phyloP scores from a whole-genome alignment of 2,888 invertebrate genomes.

The Volucella inflata region DNA sequence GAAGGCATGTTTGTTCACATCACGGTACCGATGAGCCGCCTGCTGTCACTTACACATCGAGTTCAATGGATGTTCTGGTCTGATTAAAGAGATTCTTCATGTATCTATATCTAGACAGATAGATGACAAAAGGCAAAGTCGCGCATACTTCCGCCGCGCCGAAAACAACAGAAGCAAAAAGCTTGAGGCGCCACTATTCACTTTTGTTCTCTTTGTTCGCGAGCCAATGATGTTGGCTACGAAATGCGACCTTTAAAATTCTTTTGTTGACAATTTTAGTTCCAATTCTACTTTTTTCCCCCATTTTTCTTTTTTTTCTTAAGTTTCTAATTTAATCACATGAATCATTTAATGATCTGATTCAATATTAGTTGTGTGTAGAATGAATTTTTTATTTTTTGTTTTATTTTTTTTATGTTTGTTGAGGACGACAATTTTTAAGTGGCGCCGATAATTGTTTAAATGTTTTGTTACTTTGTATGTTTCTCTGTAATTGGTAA shows the following conservation, averaged over 20 bases:
- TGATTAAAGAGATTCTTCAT: constrained; percentile 31
- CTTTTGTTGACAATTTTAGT: constrained; percentile 27
- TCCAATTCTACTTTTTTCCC: constrained; percentile 38
- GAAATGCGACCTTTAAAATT: constrained; percentile 64
- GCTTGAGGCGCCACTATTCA: constrained; percentile 59
- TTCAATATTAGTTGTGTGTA: constrained; percentile 16
- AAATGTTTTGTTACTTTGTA: constrained; percentile 37
- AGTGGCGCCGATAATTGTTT: constrained; percentile 63
- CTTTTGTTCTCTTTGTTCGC: constrained; percentile 67
- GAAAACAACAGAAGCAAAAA: constrained; percentile 16
- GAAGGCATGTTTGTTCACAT: constrained; percentile 35
- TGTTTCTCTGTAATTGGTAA: too few species aligned
- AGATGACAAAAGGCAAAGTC: constrained; percentile 56
- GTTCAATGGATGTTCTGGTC: constrained; percentile 34
- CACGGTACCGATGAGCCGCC: neutral
- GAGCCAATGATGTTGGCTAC: constrained; percentile 56
- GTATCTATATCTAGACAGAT: constrained; percentile 15
- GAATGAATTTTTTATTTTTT: neutral
- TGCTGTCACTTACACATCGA: constrained; percentile 49
- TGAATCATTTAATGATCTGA: constrained; percentile 69
- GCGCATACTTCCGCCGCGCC: constrained; percentile 47
- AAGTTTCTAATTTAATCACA: constrained; percentile 66
- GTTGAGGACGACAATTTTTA: constrained; percentile 38
- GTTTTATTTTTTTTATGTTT: constrained; percentile 10
- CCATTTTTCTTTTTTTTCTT: constrained; percentile 18